Evolutionary conservation across 2,113 vertebrate genomes (phyloP).

Genomic region (Grantiella picta): DNA sequence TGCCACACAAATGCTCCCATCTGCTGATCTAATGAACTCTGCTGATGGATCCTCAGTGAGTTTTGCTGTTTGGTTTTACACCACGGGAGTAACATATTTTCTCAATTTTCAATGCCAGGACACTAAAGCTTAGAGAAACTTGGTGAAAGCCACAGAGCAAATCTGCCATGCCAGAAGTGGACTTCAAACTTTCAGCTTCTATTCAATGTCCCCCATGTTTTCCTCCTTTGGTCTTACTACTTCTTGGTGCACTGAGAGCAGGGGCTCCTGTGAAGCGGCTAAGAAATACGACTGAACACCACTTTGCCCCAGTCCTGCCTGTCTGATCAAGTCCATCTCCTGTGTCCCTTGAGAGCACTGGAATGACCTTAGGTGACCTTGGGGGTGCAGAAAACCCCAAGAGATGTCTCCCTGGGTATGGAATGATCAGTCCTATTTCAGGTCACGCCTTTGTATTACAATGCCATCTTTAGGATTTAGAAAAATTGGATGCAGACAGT

Average conservation of each 20-base stretch:
- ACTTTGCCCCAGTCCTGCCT: not conserved
- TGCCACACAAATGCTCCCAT: not conserved
- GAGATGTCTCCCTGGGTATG: not conserved
- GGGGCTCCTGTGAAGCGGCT: not conserved
- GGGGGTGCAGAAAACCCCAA: not conserved
- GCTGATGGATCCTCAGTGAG: not conserved
- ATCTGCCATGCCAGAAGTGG: not conserved
- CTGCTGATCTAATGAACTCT: not conserved
- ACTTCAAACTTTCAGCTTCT: not conserved
- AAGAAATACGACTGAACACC: not conserved
- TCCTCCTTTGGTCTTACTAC: not conserved
- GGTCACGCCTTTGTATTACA: not conserved
- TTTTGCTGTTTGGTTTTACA: not conserved
- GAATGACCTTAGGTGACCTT: not conserved
- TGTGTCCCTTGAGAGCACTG: not conserved
- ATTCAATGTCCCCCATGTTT: not conserved
- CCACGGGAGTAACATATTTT: not conserved
- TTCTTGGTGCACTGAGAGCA: not conserved
- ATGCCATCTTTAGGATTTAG: not conserved
- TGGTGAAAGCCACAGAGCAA: not conserved
- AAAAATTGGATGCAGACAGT: not conserved
- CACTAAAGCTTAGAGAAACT: not conserved
- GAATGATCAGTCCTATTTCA: not conserved
- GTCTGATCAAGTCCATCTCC: not conserved
- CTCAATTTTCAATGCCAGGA: not conserved